Percentiles rank a stretch among this genome's conserved stretches.
These are phyloP conservation scores for Penaeus vannamei DNA, from an alignment of 1,140 invertebrate genomes.

Conservation along the genomic window DNA sequence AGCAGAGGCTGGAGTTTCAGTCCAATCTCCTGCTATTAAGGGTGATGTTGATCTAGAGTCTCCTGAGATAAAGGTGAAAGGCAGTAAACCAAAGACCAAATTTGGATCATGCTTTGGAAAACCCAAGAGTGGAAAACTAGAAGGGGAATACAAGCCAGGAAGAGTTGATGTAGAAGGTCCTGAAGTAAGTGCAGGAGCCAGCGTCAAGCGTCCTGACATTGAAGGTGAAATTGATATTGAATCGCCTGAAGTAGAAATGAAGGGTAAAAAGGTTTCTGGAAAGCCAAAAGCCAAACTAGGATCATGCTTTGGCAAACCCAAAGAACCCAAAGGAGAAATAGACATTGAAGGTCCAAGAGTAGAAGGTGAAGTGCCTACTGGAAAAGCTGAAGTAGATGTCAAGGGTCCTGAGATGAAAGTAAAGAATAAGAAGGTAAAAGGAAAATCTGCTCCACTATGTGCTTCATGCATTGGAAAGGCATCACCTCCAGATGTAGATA, in stretches of 20 bases:
- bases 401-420: neutral
- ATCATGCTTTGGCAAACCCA: slow-evolving; percentile 39
- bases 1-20: slow-evolving; percentile 17
- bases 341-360: slow-evolving; percentile 10
- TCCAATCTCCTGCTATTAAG: slow-evolving; percentile 23
- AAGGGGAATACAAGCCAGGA: slow-evolving; percentile 51
- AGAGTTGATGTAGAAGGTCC: slow-evolving; percentile 32
- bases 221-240: neutral
- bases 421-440: neutral
- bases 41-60: slow-evolving; percentile 42
- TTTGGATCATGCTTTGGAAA: slow-evolving; percentile 61
- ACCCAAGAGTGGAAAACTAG: slow-evolving; percentile 36
- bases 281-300: slow-evolving; percentile 19
- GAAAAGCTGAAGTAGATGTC: slow-evolving; percentile 12
- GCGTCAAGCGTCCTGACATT: neutral
- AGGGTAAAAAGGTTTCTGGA: neutral
- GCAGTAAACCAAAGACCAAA: slow-evolving; percentile 52
- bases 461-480: slow-evolving; percentile 46
- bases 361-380: neutral
- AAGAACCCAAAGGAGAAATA: slow-evolving; percentile 28
- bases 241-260: neutral
- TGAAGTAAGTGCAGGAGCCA: neutral
- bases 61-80: slow-evolving; percentile 51
- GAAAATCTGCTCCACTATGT: slow-evolving; percentile 13
- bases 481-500: slow-evolving; percentile 41